Evolutionary conservation across 2,888 invertebrate species (phyloP), one percentile per base, ranked within the genome.

Genomic region (Tenthredo livida): DNA sequence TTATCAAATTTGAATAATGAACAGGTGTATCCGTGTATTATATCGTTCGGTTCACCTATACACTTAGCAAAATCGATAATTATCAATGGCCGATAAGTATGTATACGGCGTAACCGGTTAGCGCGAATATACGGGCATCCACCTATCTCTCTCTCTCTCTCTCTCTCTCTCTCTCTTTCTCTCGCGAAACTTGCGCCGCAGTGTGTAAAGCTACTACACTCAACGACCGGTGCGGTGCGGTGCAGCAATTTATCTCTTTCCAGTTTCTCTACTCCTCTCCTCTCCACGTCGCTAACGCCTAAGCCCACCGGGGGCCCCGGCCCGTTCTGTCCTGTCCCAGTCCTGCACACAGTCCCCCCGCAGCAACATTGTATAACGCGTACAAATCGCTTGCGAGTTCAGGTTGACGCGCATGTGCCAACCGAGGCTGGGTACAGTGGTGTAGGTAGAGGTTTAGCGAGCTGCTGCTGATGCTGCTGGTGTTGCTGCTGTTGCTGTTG

Each of bases 51-150:
- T 4, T 61, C 67, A 67, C 29, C 29, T 33, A 67, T 33, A 67
- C 29, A 15, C 29, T 12, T 29, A 6, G 67, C 15, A 33, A 67
- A 33, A 33, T 67, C 29, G 67, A 67, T 67, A 67, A 67, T 67
- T 67, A 67, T 67, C 67, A 67, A 29, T 67, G 25, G 67, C 25
- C 67, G 67, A 67, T 67, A 67, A 67, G 67, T 67, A 67, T 9
- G 67, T 67, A 67, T 25, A 29, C 29, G 25, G 15, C 2, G 67
- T 29, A 33, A 67, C 29, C 29, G 67, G 67, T 67, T 29, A 6
- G 33, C 9, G 12, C 29, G 29, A 15, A 67, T 25, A 15, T 67
- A 25, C 37, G 37, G 37, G 37, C 61, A 67, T 33, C 67, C 2
- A 12, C 29, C 3, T 15, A 1, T 65, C 65, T 67, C 67, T 67